Evolutionary conservation across 2,888 invertebrate species (phyloP), one percentile per base, ranked within the genome.

Genomic region (Meganola albula): DNA sequence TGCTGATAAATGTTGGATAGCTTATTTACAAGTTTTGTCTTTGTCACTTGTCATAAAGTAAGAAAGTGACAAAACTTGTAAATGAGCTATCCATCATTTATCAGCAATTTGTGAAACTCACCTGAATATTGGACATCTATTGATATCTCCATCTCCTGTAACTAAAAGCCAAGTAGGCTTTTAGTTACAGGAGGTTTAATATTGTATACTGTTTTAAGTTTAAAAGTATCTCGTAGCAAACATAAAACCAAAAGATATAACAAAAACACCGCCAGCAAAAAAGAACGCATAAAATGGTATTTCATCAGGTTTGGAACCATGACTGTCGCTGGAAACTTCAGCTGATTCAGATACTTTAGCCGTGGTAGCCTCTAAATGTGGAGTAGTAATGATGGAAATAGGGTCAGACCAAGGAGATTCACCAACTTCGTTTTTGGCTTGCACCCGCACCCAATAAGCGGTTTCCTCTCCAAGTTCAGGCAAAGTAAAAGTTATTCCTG

Each of bases 221-320:
- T n/a, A n/a, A n/a, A n/a, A n/a, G n/a, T n/a, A 5, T 46, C 66
- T 72, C 45, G 76, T 58, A 9, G 40, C 39, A 31, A 76, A 67
- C 63, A 71, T 69, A 38, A 70, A 75, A 1, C 55, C 64, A 5
- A 70, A 62, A 7, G 63, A 54, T 0, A 74, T 28, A 0, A 78
- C 50, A 10, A 70, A 31, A 21, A 82, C 64, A 3, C 69, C 74
- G 8, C 66, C 74, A 5, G 65, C 63, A 20, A 77, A 77, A 37
- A 82, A 71, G 28, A 82, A 56, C 0, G 77, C 78, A 28, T 74
- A 78, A 25, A 75, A 73, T 4, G 66, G 42, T 25, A 11, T 56
- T 9, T 44, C 39, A 10, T 47, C 20, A 20, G 16, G 4, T 16
- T 16, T 20, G 4, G n/a, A n/a, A n/a, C n/a, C n/a, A n/a, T n/a